Evolutionary conservation across 30 jellyfish, hydroid and myxozoan species (phyloP), one percentile per base, ranked within the genome.

Genomic region (Catostylus mosaicus): DNA sequence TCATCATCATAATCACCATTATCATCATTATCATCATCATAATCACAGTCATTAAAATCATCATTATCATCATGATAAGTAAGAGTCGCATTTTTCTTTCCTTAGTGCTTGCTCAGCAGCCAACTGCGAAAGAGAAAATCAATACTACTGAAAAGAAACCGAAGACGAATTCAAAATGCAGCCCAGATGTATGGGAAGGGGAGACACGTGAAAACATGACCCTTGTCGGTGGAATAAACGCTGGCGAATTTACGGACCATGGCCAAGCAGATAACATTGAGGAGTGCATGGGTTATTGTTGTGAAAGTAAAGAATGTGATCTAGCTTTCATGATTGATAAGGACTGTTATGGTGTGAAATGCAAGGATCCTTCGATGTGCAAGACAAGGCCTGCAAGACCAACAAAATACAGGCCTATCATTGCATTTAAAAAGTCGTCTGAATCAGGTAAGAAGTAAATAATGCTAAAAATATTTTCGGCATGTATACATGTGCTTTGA

Each of bases 211-310:
- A 66, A 29, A 93, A 93, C 79, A 83, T 75, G 40, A 93, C 98
- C 12, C 79, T 93, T 37, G 90, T 93, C 11, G 98, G 98, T 19
- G 98, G 98, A 14, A 84, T 93, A 30, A 87, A 83, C 36, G 97
- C 98, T 18, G 98, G 98, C 16, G 97, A 88, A 2, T 93, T 93
- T 71, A 83, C 96, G 22, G 98, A 93, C 47, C 98, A 93, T 78
- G 97, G 97, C 19, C 97, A 87, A 78, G 73, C 96, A 35, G 93
- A 82, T 32, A 67, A 93, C 0, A 78, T 93, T 20, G 75, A 62
- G n/a, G 98, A 93, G 43, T 93, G 98, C 62, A 93, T 93, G 98
- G 90, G 93, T 18, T 71, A 73, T 31, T 93, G 98, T 56, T 93
- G 98, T 73, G 87, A 72, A 73, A 96, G 88, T 60, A 83, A 83